These are phyloP conservation scores for Dendrophyllia cribrosa DNA, from an alignment of 64 coral and sea anemone genomes.

Conservation along the genomic window DNA sequence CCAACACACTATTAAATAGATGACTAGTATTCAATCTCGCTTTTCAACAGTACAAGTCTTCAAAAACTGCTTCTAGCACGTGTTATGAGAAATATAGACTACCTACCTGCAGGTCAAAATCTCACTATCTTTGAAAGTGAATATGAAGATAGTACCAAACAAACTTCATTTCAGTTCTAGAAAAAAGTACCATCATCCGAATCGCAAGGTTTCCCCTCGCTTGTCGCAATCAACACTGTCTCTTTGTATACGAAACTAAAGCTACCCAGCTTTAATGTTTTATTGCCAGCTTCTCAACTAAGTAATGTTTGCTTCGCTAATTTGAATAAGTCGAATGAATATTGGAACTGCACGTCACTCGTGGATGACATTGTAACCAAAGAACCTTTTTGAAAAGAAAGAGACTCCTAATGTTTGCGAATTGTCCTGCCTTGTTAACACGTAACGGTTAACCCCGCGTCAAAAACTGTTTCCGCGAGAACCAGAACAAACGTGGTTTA, in stretches of 20 bases:
- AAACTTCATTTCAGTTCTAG: background rate
- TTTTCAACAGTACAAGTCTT: too few relatives aligned
- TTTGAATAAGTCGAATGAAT: conserved; percentile 83
- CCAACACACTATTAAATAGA: too few relatives aligned
- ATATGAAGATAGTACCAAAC: background rate
- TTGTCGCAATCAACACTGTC: conserved; percentile 3
- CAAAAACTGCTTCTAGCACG: background rate
- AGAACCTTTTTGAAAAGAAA: conserved; percentile 25
- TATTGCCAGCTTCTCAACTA: conserved; percentile 40
- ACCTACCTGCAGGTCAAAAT: conserved; percentile 2
- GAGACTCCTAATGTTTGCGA: conserved; percentile 48
- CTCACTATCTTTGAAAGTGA: background rate
- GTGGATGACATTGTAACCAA: conserved; percentile 71
- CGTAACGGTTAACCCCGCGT: conserved; percentile 19
- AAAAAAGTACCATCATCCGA: too few relatives aligned
- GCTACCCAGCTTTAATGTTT: conserved; percentile 19
- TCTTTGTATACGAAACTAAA: background rate
- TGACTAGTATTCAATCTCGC: background rate
- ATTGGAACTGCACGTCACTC: conserved; percentile 70
- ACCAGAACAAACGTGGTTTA: background rate
- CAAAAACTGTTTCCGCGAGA: conserved; percentile 14
- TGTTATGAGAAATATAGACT: background rate
- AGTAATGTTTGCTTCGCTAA: conserved; percentile 77
- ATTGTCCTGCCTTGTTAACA: conserved; percentile 48
- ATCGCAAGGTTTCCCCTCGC: background rate